A percentile compares a stretch with the other conserved stretches of the same genome.
Conservation (phyloP, 2,113 vertebrate genomes). For the Pogona vitticeps region DNA sequence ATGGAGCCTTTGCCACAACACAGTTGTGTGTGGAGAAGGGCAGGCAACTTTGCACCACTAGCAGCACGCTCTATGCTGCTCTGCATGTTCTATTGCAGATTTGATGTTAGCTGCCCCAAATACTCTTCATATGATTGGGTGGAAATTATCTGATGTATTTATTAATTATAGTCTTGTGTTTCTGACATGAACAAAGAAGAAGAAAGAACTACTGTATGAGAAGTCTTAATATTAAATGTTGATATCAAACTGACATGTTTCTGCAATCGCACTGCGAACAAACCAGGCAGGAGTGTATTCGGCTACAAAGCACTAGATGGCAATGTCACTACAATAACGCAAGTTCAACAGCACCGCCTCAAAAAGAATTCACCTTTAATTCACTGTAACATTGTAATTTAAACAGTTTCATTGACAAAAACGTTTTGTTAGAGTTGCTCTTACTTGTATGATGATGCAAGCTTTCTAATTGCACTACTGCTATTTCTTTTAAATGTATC, state of each 20-base stretch:
- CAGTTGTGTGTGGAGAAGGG: no score
- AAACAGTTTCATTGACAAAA: constrained; percentile 15
- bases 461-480: background rate
- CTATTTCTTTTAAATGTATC: background rate
- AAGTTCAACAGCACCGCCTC: background rate
- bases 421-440: constrained; percentile 4
- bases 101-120: no score
- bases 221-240: background rate
- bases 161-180: no score
- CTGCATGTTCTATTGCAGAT: no score
- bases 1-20: no score
- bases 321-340: constrained; percentile 37
- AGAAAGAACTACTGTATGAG: background rate
- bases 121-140: no score
- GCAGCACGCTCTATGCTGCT: no score
- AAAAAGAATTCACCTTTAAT: background rate
- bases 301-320: constrained; percentile 60
- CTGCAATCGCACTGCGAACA: background rate
- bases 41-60: no score
- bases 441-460: constrained; percentile 1
- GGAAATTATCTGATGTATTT: no score
- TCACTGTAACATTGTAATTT: constrained; percentile 24
- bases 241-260: background rate
- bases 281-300: background rate
- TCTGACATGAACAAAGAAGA: no score